Evolutionary conservation across 2,113 vertebrate genomes (phyloP).

Genomic region (Arenaria interpres): DNA sequence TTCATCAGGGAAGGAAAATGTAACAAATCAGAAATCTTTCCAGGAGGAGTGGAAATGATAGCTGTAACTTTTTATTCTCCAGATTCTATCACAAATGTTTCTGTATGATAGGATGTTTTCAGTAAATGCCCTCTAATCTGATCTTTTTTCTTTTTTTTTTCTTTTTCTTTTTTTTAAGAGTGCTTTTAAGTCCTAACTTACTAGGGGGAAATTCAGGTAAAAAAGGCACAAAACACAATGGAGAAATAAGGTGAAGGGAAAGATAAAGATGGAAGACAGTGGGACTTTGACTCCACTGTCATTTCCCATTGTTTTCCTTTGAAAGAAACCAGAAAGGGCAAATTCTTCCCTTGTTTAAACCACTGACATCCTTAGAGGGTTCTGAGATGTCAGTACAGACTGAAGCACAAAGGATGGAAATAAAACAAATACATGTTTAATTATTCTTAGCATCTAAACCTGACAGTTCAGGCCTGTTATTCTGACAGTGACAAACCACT

Average conservation of each 20-base stretch:
- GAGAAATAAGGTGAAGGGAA: background rate
- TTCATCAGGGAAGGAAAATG: background rate
- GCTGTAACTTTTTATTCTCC: slow-evolving; percentile 21
- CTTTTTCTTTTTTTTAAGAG: too few species aligned
- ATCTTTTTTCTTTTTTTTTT: background rate
- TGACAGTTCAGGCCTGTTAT: background rate
- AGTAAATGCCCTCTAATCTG: background rate
- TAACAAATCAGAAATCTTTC: background rate
- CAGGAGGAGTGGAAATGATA: background rate
- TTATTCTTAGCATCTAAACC: background rate
- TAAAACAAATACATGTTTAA: background rate
- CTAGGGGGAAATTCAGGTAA: background rate
- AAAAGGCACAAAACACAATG: background rate
- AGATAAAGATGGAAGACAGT: background rate
- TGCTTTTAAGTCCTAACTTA: background rate
- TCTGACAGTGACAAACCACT: background rate
- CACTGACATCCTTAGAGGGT: background rate
- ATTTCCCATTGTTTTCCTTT: background rate
- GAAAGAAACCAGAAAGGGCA: background rate
- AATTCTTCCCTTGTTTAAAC: background rate
- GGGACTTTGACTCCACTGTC: background rate
- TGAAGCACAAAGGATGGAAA: background rate
- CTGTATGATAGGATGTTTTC: background rate
- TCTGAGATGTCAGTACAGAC: background rate
- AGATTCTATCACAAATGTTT: slow-evolving; percentile 26